Conservation (phyloP, 2,888 invertebrate species). For the Syrista parreyssii region DNA sequence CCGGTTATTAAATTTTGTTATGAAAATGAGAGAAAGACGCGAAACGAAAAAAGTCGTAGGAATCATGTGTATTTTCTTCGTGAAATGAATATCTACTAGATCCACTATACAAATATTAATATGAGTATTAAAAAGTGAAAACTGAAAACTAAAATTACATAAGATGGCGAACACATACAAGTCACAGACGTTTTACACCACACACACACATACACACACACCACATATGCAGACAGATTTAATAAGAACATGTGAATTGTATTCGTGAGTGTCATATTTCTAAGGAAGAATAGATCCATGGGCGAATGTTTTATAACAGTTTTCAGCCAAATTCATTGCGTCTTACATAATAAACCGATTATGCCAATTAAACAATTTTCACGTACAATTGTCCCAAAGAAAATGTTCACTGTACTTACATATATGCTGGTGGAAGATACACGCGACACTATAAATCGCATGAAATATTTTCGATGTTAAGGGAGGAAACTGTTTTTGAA, state of each 20-base stretch:
- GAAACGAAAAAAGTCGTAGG: slow-evolving; percentile 41
- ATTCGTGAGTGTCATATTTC: slow-evolving; percentile 66
- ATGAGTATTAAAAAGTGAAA: slow-evolving; percentile 53
- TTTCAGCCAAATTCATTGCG: slow-evolving; percentile 53
- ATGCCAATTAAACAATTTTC: slow-evolving; percentile 10
- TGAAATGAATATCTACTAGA: slow-evolving; percentile 54
- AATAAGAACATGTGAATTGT: slow-evolving; percentile 57
- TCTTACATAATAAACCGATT: slow-evolving; percentile 22
- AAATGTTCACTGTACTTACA: not conserved
- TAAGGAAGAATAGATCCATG: slow-evolving; percentile 65
- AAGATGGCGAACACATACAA: not conserved
- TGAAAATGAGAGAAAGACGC: slow-evolving; percentile 33
- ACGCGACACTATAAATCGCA: not conserved
- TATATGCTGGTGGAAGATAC: not conserved
- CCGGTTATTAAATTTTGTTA: slow-evolving; percentile 67
- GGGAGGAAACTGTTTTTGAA: slow-evolving; percentile 63
- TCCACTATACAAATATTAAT: slow-evolving; percentile 57
- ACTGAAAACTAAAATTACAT: not conserved
- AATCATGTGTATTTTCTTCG: slow-evolving; percentile 66
- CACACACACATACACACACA: not conserved
- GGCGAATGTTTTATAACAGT: slow-evolving; percentile 65
- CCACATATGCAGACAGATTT: slow-evolving; percentile 14
- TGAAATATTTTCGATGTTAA: slow-evolving; percentile 20
- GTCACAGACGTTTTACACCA: not conserved
- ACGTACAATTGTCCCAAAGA: slow-evolving; percentile 17